Percentiles rank a stretch among this genome's conserved stretches.
These are phyloP conservation scores for Hippocampus mohnikei DNA, from an alignment of 2,113 vertebrate species.

Conservation along the genomic window DNA sequence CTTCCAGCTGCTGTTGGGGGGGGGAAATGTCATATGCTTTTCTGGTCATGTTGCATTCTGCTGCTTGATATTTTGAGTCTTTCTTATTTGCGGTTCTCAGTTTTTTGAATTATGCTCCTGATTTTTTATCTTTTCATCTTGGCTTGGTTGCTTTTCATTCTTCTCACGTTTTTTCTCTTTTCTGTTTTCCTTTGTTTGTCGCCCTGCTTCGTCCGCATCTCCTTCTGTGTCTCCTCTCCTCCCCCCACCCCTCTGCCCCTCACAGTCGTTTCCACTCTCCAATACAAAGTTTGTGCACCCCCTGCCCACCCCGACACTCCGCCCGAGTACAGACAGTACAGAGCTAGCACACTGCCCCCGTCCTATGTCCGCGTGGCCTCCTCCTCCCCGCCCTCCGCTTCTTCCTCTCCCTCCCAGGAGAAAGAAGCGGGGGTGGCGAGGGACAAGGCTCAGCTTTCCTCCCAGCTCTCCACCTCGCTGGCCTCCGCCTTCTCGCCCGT, in stretches of 20 bases:
- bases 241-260: constrained; percentile 46
- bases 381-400: constrained; percentile 50
- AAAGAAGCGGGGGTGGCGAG: constrained; percentile 59
- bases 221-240: constrained; percentile 29
- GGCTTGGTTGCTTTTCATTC: constrained; percentile 72
- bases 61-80: constrained; percentile 66
- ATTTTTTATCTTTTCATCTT: constrained; percentile 67
- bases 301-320: constrained; percentile 75
- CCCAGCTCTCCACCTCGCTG: constrained; percentile 75
- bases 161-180: constrained; percentile 74
- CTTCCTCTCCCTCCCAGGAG: constrained; percentile 70
- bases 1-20: constrained; percentile 65
- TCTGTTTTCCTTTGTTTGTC: constrained; percentile 72
- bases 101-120: constrained; percentile 65
- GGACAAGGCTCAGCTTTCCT: constrained; percentile 75
- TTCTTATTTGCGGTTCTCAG: constrained; percentile 66
- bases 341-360: constrained; percentile 72
- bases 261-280: constrained; percentile 75
- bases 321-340: constrained; percentile 74
- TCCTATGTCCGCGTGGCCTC: constrained; percentile 73
- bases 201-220: constrained; percentile 64
- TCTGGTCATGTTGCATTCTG: constrained; percentile 69
- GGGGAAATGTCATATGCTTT: constrained; percentile 58
- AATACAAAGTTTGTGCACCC: constrained; percentile 78
- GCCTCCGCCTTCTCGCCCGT: constrained; percentile 78